Evolutionary conservation across 2,888 invertebrate species (phyloP), one percentile per base, ranked within the genome.

Genomic region (Alsophila aescularia): DNA sequence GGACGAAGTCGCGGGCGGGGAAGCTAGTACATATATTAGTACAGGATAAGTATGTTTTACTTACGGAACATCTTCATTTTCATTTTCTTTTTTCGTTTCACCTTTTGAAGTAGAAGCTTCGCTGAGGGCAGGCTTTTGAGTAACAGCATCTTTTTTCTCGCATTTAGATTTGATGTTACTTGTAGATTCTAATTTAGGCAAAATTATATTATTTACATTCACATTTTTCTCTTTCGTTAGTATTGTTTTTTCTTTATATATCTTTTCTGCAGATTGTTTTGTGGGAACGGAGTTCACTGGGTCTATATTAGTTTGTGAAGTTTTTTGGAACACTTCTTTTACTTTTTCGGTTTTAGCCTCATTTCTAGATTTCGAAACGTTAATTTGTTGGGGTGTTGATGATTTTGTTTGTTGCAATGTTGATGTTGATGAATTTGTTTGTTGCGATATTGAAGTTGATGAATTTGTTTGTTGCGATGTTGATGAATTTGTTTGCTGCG

Each of bases 31-130:
- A n/a, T n/a, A n/a, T n/a, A n/a, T n/a, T n/a, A n/a, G n/a, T n/a
- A n/a, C n/a, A n/a, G n/a, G n/a, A n/a, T n/a, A n/a, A n/a, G n/a
- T n/a, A n/a, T n/a, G n/a, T n/a, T n/a, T n/a, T n/a, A 84, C 86
- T 83, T 73, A 86, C 86, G 81, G 72, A 49, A 74, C 67, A 54
- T 72, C 60, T 15, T 58, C 63, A 45, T 65, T 56, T 34, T 54
- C 59, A 24, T 48, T 51, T 21, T 50, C 58, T 36, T 62, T 58
- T 52, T 44, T 57, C n/a, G 36, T 31, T 2, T 40, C 62, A 41
- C 64, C 59, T 54, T 68, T 73, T 15, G 70, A 68, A 18, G 66
- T 66, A 15, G 71, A 67, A 50, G 67, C 40, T 43, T 56, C 60
- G 7, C 39, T 43, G 18, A 34, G 31, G n/a, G 6, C 21, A 24